A percentile compares a stretch with the other conserved stretches of the same genome.
Evolutionary conservation across 1,140 invertebrate species (phyloP).

Genomic region (Lasioglossum baleicum): DNA sequence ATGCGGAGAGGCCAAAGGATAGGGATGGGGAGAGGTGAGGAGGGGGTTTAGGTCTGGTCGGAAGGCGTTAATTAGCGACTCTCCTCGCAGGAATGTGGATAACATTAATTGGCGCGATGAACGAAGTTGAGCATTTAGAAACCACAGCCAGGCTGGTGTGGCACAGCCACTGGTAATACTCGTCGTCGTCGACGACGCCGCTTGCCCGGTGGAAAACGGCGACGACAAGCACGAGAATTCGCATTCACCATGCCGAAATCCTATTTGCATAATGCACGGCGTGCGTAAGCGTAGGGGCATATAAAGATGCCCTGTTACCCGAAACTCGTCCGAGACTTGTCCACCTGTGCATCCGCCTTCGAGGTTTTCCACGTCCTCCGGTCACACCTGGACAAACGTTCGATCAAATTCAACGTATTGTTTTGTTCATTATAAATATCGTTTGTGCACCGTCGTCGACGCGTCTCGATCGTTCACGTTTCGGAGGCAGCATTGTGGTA

Average conservation of each 20-base stretch:
- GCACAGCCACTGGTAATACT: background rate
- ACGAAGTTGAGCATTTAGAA: conserved; percentile 34
- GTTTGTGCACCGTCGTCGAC: no score
- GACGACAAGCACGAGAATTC: conserved; percentile 12
- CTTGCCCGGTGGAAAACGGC: conserved; percentile 4
- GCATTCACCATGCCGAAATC: conserved; percentile 1
- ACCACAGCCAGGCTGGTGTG: conserved; percentile 18
- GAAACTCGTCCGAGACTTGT: conserved; percentile 29
- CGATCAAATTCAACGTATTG: no score
- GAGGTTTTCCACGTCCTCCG: no score
- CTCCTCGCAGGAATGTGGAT: conserved; percentile 56
- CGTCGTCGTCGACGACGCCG: background rate
- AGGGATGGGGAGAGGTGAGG: background rate
- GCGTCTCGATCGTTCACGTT: no score
- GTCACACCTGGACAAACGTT: no score
- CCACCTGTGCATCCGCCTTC: background rate
- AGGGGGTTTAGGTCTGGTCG: conserved; percentile 17
- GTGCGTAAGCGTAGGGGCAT: background rate
- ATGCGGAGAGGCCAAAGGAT: no score
- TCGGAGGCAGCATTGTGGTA: no score
- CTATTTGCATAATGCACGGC: conserved; percentile 30
- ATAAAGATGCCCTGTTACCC: conserved; percentile 22
- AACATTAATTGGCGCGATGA: conserved; percentile 67
- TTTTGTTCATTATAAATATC: no score
- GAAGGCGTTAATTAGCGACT: conserved; percentile 65